These are phyloP conservation scores for Caranx ignobilis DNA, from an alignment of 2,113 vertebrate species.

Conservation along the genomic window DNA sequence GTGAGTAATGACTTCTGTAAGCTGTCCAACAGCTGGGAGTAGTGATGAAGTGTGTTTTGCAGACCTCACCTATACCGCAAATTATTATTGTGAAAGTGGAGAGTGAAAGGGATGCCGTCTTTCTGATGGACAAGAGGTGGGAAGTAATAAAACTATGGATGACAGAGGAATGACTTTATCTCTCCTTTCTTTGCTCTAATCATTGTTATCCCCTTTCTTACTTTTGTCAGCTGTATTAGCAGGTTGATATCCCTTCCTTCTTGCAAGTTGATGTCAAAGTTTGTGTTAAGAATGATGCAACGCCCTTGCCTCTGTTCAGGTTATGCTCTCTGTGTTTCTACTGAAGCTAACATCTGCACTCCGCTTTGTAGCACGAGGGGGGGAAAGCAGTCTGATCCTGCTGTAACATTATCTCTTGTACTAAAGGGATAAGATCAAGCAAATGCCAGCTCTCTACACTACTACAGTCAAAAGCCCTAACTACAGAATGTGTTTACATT, in stretches of 20 bases:
- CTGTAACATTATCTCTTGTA: conserved; percentile 18
- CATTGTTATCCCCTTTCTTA: conserved; percentile 5
- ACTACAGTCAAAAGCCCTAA: conserved; percentile 27
- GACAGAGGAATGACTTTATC: not conserved
- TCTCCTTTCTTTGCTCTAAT: conserved; percentile 5
- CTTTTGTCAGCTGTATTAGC: conserved; percentile 2
- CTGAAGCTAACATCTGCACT: conserved; percentile 25
- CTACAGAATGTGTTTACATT: conserved; percentile 37
- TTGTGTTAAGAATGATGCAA: conserved; percentile 40
- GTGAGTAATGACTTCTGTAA: not conserved
- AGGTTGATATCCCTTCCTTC: conserved; percentile 21
- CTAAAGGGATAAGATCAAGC: conserved; percentile 55
- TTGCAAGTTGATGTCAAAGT: conserved; percentile 30
- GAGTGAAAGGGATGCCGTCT: not conserved
- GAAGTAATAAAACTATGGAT: not conserved
- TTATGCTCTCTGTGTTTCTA: not conserved
- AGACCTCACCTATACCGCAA: not conserved
- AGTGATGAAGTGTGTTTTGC: not conserved
- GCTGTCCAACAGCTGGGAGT: not conserved
- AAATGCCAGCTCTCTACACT: conserved; percentile 31
- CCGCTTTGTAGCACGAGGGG: conserved; percentile 12
- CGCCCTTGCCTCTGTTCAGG: not conserved
- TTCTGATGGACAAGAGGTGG: not conserved
- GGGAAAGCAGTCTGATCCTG: conserved; percentile 13
- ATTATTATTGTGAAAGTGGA: not conserved